Base-by-base conservation (phyloP, 1,140 invertebrate genomes). In the Andricus grossulariae region DNA sequence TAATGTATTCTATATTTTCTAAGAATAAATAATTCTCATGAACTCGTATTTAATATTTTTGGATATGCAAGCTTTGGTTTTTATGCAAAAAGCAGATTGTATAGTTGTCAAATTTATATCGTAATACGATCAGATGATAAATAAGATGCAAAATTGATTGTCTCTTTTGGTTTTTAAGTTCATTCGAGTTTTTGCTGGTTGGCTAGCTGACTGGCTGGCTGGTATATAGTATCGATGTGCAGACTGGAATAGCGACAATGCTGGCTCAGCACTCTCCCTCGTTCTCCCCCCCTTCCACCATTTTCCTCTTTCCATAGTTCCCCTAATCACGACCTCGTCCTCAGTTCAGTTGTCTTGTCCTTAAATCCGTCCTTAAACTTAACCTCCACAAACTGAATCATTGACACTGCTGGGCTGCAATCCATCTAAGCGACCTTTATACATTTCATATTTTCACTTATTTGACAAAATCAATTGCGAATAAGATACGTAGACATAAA, bases 201-300 rank as follows among this genome's bases (percentile, higher is more conserved):
- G 86, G 87, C 52, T 54, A 54, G 16, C 87, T 90, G 88, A 89
- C 88, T 90, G 89, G 86, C 88, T 90, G 88, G 88, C 25, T 32
- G 25, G 25, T 32, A 32, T 45, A 11, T 45, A 45, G 39, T 91
- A 91, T 91, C 90, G 90, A 91, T 91, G 90, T 88, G 89, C 89
- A 89, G 89, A 83, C 87, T 88, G 88, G 88, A 88, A 87, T 87
- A 87, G 84, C 83, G 84, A 87, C 87, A 90, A 83, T 91, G 90
- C 90, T 90, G 87, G 88, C 89, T 91, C 90, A 91, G 90, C 90
- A 91, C 85, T 90, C 88, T 90, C 86, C 87, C 88, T 90, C 87
- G 78, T 88, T 82, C 85, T 85, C 87, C 84, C 84, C 25, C 86
- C 85, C 75, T 79, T 71, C 75, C 80, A 72, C 76, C 73, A 77